Conservation (phyloP, 1,140 invertebrate species). For the Delia radicum region DNA sequence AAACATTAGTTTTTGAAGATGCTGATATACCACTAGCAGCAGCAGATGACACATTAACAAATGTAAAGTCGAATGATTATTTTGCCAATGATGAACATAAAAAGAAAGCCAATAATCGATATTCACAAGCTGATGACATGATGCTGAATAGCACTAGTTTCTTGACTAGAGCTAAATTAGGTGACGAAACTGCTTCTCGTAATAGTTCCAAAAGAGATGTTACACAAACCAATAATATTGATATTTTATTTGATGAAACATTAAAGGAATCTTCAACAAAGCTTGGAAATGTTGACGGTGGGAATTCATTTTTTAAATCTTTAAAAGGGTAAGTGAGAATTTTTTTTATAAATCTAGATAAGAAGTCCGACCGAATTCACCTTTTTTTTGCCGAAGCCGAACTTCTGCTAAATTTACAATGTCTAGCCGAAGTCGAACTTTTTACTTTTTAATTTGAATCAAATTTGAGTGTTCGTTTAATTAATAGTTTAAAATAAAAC, state of each 20-base stretch:
- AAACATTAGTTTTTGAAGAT: neutral
- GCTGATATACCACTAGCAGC: neutral
- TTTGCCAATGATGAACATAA: neutral
- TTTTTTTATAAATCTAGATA: too few relatives aligned
- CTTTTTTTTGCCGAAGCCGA: too few relatives aligned
- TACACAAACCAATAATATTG: neutral
- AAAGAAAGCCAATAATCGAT: neutral
- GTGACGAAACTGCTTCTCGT: constrained; percentile 11
- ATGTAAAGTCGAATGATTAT: neutral
- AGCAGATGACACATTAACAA: neutral
- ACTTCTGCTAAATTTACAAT: too few relatives aligned
- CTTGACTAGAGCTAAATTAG: constrained; percentile 17
- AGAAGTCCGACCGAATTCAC: too few relatives aligned
- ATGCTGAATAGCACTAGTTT: constrained; percentile 20
- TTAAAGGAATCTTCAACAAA: neutral
- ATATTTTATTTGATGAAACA: neutral
- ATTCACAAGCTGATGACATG: constrained; percentile 5
- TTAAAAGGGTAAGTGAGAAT: too few relatives aligned
- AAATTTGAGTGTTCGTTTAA: too few relatives aligned
- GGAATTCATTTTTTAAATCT: too few relatives aligned
- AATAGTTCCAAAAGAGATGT: neutral
- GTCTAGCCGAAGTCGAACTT: too few relatives aligned
- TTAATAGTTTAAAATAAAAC: too few relatives aligned
- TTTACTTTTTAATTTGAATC: too few relatives aligned
- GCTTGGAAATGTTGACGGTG: too few relatives aligned